A percentile compares a stretch with the other conserved stretches of the same genome.
Evolutionary conservation across 2,113 vertebrate genomes (phyloP).

Genomic region (Silurus asotus): DNA sequence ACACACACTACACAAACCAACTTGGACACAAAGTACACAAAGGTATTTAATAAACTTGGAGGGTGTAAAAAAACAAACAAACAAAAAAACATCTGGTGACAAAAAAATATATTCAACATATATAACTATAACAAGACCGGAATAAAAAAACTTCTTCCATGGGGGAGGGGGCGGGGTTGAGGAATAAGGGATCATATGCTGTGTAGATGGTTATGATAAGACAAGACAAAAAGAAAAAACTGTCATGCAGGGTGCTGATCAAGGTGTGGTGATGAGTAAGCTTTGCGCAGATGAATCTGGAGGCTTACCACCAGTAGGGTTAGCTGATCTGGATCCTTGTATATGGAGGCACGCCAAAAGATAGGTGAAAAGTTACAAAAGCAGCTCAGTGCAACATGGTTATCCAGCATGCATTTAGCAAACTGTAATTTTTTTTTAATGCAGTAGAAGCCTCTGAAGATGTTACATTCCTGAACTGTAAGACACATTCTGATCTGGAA

Average conservation of each 20-base stretch:
- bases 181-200: too few relatives aligned
- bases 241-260: slow-evolving; percentile 54
- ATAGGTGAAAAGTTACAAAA: slow-evolving; percentile 86
- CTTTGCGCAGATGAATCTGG: slow-evolving; percentile 66
- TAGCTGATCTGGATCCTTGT: slow-evolving; percentile 99
- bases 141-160: too few relatives aligned
- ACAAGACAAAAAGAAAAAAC: slow-evolving; percentile 18
- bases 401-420: slow-evolving; percentile 66
- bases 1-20: slow-evolving; percentile 31
- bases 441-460: slow-evolving; percentile 10
- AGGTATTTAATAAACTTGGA: slow-evolving; percentile 14
- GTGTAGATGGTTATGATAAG: not conserved
- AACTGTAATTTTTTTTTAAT: slow-evolving; percentile 32
- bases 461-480: not conserved
- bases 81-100: too few relatives aligned
- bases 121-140: too few relatives aligned
- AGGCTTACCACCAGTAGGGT: slow-evolving; percentile 98
- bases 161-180: not conserved
- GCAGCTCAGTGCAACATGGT: slow-evolving; percentile 66
- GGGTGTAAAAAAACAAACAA: not conserved
- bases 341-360: slow-evolving; percentile 85
- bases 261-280: slow-evolving; percentile 18
- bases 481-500: not conserved
- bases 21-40: slow-evolving; percentile 28
- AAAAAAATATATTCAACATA: too few relatives aligned